Base-by-base conservation (phyloP, 2,797 vertebrate genomes). In the Coccyzus lansbergi region DNA sequence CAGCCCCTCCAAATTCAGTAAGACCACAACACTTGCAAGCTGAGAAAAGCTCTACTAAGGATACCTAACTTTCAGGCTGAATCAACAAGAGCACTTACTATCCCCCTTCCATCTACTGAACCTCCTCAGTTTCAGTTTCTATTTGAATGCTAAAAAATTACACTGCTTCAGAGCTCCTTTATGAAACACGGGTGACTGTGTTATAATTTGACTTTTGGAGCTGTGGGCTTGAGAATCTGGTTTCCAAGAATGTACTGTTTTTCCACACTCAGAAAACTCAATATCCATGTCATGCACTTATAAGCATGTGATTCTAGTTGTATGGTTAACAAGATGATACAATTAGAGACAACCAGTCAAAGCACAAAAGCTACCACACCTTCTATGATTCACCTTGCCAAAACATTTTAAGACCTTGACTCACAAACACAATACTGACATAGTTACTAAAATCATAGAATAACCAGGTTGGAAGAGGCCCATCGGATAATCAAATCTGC, bases 91-190 rank as follows among this genome's bases (percentile, higher is more conserved):
- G 14, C 16, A 28, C 19, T 25, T 15, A 28, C 21, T 25, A 9
- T 24, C 3, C 15, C 21, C 78, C 70, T 65, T 83, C 17, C 2
- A 1, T 44, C 46, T 80, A 26, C 22, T 64, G 38, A 17, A 24
- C 40, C 31, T 64, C 19, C n/a, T 62, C 26, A 26, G 49, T 40
- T 91, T 92, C 38, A 44, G 49, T 67, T 88, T 67, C 42, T 63
- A 74, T 55, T 12, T n/a, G 13, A 9, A 40, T 48, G 21, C n/a
- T 83, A 58, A 89, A 83, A 75, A 59, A 34, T 21, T 5, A 14
- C 0, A 0, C 15, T 52, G 12, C 9, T n/a, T 72, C 16, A 44
- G 40, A 67, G 16, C 4, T 81, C n/a, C 83, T 53, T n/a, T 62
- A 22, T 72, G 52, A 44, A 89, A 72, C 15, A 21, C 53, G 17